Evolutionary conservation across 2,888 invertebrate species (phyloP).

Genomic region (Agriopis aurantiaria): DNA sequence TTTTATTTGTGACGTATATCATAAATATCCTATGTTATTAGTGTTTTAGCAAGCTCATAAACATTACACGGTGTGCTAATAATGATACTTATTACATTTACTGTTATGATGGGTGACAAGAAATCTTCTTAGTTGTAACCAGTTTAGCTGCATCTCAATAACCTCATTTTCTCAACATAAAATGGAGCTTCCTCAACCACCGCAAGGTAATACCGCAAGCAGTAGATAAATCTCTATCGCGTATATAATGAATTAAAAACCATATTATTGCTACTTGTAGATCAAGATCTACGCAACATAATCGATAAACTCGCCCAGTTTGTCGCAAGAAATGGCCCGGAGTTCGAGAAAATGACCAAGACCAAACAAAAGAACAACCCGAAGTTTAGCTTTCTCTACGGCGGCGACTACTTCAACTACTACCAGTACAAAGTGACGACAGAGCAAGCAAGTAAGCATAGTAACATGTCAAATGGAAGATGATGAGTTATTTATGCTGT

Average conservation of each 20-base stretch:
- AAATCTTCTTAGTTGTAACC: slow-evolving; percentile 17
- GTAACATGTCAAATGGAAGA: slow-evolving; percentile 66
- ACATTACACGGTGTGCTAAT: neutral
- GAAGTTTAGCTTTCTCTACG: slow-evolving; percentile 98
- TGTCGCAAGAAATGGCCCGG: slow-evolving; percentile 99
- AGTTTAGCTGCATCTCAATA: slow-evolving; percentile 50
- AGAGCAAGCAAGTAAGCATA: slow-evolving; percentile 96
- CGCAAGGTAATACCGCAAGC: slow-evolving; percentile 81
- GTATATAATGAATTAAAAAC: slow-evolving; percentile 6
- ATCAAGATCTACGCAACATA: slow-evolving; percentile 97
- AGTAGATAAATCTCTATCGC: neutral
- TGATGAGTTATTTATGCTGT: slow-evolving; percentile 73
- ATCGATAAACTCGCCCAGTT: slow-evolving; percentile 99
- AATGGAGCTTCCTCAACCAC: slow-evolving; percentile 87
- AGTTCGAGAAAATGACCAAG: slow-evolving; percentile 99
- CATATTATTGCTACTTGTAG: slow-evolving; percentile 78
- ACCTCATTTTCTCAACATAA: slow-evolving; percentile 68
- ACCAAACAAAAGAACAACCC: slow-evolving; percentile 99
- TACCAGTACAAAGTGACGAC: slow-evolving; percentile 98
- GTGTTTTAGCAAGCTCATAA: slow-evolving; percentile 11
- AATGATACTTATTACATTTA: neutral
- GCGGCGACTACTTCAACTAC: slow-evolving; percentile 97
- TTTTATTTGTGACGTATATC: slow-evolving; percentile 40
- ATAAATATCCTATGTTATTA: slow-evolving; percentile 13
- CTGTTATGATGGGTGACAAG: slow-evolving; percentile 23